Evolutionary conservation across 2,113 vertebrate species (phyloP), one percentile per base, ranked within the genome.

Genomic region (Zosterops japonicus): DNA sequence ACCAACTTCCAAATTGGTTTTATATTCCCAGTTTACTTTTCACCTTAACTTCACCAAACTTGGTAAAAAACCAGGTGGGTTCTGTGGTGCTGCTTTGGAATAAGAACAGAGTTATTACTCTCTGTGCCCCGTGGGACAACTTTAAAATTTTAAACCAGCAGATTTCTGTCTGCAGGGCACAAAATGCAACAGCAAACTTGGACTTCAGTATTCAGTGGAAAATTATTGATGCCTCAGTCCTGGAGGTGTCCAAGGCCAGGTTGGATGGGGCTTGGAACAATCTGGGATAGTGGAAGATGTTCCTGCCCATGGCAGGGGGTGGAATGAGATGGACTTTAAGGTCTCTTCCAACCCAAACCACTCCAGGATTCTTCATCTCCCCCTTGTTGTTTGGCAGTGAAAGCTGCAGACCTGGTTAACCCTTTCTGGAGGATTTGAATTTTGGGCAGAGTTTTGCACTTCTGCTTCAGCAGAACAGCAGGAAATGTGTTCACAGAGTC

Each of bases 211-310:
- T 35, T 85, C 10, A 5, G 4, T 46, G 65, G 39, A 8, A 55
- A 41, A 76, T 83, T 31, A n/a, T 15, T 11, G 55, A 18, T 61
- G 29, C 14, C 8, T 0, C 41, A 47, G 53, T 23, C 47, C 53
- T 75, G 53, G 28, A 5, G 31, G n/a, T 75, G 39, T 61, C 29
- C 61, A 29, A 53, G 39, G 61, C 28, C n/a, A 18, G 39, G 39
- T 2, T 81, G 67, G 67, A 31, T 0, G 0, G 31, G 42, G 6
- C 18, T 81, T 57, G 69, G 60, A 60, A 46, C 52, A 50, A 0
- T 7, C 46, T 89, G 68, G 68, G 31, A 1, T 16, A 2, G 35
- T 44, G 76, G 42, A 0, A 64, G 46, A 28, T 44, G 68, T 67
- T 44, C 29, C 68, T 81, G 52, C 18, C 21, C 52, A 6, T 44